Percentiles rank a stretch among this genome's conserved stretches.
Conservation (phyloP, 2,113 vertebrate genomes). For the Silurus meridionalis region DNA sequence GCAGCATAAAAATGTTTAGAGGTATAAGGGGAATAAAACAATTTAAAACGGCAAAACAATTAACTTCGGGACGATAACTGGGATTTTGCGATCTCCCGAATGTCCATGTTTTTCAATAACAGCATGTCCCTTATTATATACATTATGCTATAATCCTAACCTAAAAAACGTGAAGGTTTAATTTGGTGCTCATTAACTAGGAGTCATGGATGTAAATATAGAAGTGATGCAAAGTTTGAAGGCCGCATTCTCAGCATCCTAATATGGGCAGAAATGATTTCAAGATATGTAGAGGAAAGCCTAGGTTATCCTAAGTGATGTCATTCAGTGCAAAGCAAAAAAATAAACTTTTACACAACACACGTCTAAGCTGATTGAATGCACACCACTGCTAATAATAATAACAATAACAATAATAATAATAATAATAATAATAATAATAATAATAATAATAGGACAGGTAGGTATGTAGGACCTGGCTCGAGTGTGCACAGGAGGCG, state of each 20-base stretch:
- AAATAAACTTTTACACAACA: background rate
- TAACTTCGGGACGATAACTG: background rate
- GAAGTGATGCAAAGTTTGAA: background rate
- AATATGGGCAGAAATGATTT: background rate
- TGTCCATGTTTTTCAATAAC: background rate
- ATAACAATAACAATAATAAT: no score
- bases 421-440: background rate
- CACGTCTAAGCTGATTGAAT: background rate
- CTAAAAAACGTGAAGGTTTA: background rate
- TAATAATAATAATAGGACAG: background rate
- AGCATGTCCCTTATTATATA: background rate
- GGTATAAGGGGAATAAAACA: background rate
- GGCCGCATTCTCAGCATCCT: background rate
- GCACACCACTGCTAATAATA: background rate
- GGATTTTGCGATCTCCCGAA: background rate
- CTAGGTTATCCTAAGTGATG: no score
- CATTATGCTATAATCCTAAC: background rate
- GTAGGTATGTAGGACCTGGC: slow-evolving; percentile 79
- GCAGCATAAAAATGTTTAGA: no score
- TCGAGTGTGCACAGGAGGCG: slow-evolving; percentile 94
- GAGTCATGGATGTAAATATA: background rate
- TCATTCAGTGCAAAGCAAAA: background rate
- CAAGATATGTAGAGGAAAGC: background rate
- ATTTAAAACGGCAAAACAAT: background rate
- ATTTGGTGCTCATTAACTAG: background rate